Evolutionary conservation across 2,888 invertebrate species (phyloP), one percentile per base, ranked within the genome.

Genomic region (Drosophila imparisetae): DNA sequence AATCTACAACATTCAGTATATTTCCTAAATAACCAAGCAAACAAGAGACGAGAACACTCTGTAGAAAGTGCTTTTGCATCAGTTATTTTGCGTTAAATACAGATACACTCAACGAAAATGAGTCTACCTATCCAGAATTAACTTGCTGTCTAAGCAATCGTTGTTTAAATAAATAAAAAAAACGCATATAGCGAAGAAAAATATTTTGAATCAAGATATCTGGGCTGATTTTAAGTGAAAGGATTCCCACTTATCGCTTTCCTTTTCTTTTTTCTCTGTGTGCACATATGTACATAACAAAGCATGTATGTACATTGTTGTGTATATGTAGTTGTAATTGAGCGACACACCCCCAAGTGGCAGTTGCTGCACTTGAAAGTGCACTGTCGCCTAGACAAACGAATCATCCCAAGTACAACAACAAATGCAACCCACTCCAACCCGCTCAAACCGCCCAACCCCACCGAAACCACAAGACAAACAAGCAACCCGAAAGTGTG

Each of bases 1-100:
- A 38, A 38, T n/a, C n/a, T 40, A 57, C 55, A 57, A 40, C 7
- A 30, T 34, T 21, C 32, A 27, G 24, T 6, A 18, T 15, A 38
- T 67, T 66, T 18, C 6, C 68, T 27, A 40, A 36, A 66, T 38
- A 53, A 8, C 53, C 53, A 53, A 52, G 29, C 42, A 45, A 63
- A 61, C 61, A 63, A 6, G 24, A 32, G 29, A 13, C 32, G 40
- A 68, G 30, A 38, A 64, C 57, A 72, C 54, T 58, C 54, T 72
- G 71, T 72, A 36, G 40, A 58, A 59, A 53, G 52, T 74, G 42
- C 36, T 66, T 50, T 74, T 73, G 57, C 74, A 34, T 65, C 66
- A 54, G 27, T 49, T 49, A 34, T 6, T 54, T 27, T 48, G 7
- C 29, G 27, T 32, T 18, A 7, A 27, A 38, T n/a, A 30, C 2